A percentile compares a stretch with the other conserved stretches of the same genome.
Evolutionary conservation across 2,797 vertebrate species (phyloP).

Genomic region (Cossypha heuglini): DNA sequence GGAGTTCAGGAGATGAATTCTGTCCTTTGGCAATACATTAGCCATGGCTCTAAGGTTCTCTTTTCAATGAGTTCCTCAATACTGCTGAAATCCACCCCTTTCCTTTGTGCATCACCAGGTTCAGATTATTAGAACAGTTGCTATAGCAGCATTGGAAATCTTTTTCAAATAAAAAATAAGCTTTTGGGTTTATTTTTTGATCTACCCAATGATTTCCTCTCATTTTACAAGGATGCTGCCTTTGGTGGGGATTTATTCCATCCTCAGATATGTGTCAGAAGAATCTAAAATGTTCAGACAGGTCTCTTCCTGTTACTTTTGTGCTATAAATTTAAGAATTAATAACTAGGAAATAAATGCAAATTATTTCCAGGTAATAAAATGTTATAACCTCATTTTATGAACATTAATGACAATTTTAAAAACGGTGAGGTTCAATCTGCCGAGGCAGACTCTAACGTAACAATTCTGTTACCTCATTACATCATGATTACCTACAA

Average conservation of each 20-base stretch:
- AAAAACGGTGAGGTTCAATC: not conserved
- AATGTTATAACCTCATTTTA: not conserved
- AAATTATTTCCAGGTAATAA: slow-evolving; percentile 10
- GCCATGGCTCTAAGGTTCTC: not conserved
- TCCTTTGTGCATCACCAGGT: not conserved
- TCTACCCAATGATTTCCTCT: not conserved
- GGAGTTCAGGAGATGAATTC: not conserved
- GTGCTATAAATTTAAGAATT: not conserved
- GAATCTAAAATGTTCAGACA: not conserved
- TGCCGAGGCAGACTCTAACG: not conserved
- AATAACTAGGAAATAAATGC: not conserved
- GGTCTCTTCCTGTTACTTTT: not conserved
- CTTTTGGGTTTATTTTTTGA: not conserved
- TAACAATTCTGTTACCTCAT: not conserved
- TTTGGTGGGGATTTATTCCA: not conserved
- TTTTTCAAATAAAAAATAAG: not conserved
- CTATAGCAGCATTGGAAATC: not conserved
- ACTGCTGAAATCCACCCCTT: not conserved
- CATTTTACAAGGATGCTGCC: not conserved
- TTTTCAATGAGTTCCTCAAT: not conserved
- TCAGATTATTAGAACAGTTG: not conserved
- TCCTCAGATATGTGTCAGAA: not conserved
- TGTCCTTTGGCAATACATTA: not conserved
- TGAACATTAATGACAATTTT: not conserved
- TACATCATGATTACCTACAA: not conserved